Evolutionary conservation across 2,797 vertebrate genomes (phyloP).

Genomic region (Heliangelus exortis): DNA sequence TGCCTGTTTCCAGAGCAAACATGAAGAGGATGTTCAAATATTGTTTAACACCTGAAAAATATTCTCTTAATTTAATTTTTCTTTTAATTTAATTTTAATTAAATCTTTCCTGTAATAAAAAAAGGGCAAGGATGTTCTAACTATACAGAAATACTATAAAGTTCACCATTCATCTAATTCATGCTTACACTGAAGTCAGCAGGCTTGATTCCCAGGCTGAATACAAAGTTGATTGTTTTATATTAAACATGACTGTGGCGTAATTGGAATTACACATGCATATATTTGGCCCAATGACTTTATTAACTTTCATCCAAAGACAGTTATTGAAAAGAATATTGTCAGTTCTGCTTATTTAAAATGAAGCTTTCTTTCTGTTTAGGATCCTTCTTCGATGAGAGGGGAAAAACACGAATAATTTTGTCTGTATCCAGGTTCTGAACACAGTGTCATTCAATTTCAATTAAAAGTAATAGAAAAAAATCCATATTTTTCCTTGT

Average conservation of each 20-base stretch:
- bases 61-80: constrained; percentile 45
- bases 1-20: constrained; percentile 44
- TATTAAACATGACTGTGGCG: constrained; percentile 26
- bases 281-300: constrained; percentile 55
- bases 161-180: not conserved
- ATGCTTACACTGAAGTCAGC: not conserved
- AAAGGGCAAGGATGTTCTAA: constrained; percentile 19
- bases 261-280: constrained; percentile 41
- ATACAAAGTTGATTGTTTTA: constrained; percentile 19
- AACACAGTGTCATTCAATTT: not conserved
- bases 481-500: not conserved
- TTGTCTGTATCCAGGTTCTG: not conserved
- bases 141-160: not conserved
- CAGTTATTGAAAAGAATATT: constrained; percentile 45
- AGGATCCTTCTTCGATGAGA: not conserved
- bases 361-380: not conserved
- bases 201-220: not conserved
- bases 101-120: constrained; percentile 16
- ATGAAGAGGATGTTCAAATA: constrained; percentile 37
- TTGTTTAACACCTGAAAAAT: constrained; percentile 37
- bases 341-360: constrained; percentile 26
- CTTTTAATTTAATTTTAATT: constrained; percentile 63
- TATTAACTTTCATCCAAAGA: constrained; percentile 42
- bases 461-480: not conserved
- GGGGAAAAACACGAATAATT: not conserved